These are phyloP conservation scores for Gonioctena quinquepunctata DNA, from an alignment of 1,140 invertebrate genomes.

Conservation along the genomic window DNA sequence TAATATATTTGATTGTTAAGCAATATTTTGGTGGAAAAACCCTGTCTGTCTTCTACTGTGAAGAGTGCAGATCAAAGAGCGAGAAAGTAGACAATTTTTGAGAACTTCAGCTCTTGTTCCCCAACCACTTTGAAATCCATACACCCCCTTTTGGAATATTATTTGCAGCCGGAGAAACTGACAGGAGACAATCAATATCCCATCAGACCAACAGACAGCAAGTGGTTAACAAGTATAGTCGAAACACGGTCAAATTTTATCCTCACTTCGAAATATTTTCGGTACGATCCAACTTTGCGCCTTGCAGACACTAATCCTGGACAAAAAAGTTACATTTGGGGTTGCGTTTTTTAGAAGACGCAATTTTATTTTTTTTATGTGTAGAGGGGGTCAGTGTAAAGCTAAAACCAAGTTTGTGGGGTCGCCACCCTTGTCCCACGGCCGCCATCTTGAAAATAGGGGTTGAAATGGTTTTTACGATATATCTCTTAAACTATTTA, in stretches of 20 bases:
- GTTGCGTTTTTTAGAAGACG: too few relatives aligned
- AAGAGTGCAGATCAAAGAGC: constrained; percentile 70
- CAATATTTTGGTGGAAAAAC: constrained; percentile 75
- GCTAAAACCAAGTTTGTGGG: too few relatives aligned
- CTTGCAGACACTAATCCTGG: constrained; percentile 68
- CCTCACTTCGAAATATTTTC: constrained; percentile 78
- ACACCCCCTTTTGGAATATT: constrained; percentile 74
- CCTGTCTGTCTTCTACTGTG: constrained; percentile 73
- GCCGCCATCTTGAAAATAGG: too few relatives aligned
- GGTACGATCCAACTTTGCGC: constrained; percentile 70
- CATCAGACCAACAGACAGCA: constrained; percentile 73
- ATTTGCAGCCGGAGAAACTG: constrained; percentile 75
- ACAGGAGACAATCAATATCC: constrained; percentile 79
- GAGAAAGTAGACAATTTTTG: constrained; percentile 75
- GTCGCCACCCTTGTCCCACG: too few relatives aligned
- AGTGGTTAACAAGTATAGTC: constrained; percentile 71
- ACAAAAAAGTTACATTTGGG: constrained; percentile 64
- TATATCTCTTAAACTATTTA: too few relatives aligned
- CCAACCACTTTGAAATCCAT: constrained; percentile 62
- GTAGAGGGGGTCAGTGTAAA: too few relatives aligned
- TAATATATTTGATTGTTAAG: constrained; percentile 70
- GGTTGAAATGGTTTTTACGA: too few relatives aligned
- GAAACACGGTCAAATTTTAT: constrained; percentile 76
- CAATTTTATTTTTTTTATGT: too few relatives aligned
- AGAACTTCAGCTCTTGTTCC: constrained; percentile 81